These are phyloP conservation scores for Clarias macrocephalus DNA, from an alignment of 2,113 vertebrate genomes.

Conservation along the genomic window DNA sequence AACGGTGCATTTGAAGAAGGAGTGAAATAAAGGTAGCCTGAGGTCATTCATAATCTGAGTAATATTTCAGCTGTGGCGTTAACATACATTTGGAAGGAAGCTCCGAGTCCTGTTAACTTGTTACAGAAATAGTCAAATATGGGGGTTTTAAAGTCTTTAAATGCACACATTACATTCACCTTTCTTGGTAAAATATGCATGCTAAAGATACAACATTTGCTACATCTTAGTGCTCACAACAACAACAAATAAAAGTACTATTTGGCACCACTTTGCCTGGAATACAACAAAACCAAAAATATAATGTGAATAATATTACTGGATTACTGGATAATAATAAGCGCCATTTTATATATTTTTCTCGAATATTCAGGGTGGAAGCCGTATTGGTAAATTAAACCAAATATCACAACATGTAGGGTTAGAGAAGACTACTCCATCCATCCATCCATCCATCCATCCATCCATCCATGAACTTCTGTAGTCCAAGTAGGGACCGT, in stretches of 20 bases:
- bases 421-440: too few species aligned
- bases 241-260: neutral
- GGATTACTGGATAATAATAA: neutral
- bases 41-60: too few species aligned
- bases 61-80: too few species aligned
- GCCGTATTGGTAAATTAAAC: neutral
- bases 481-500: too few species aligned
- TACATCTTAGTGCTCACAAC: neutral
- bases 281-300: neutral
- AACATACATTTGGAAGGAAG: too few species aligned
- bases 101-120: too few species aligned
- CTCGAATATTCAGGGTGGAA: neutral
- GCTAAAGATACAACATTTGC: too few species aligned
- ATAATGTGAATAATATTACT: neutral
- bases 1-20: too few species aligned
- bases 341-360: neutral
- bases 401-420: neutral
- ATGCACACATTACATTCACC: neutral
- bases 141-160: neutral
- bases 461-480: too few species aligned
- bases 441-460: too few species aligned
- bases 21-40: too few species aligned
- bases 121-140: too few species aligned
- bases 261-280: neutral
- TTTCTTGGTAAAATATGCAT: neutral